Percentiles rank a stretch among this genome's conserved stretches.
phyloP scores from a whole-genome alignment of 2,797 vertebrate genomes.

The Manis crassicaudata region DNA sequence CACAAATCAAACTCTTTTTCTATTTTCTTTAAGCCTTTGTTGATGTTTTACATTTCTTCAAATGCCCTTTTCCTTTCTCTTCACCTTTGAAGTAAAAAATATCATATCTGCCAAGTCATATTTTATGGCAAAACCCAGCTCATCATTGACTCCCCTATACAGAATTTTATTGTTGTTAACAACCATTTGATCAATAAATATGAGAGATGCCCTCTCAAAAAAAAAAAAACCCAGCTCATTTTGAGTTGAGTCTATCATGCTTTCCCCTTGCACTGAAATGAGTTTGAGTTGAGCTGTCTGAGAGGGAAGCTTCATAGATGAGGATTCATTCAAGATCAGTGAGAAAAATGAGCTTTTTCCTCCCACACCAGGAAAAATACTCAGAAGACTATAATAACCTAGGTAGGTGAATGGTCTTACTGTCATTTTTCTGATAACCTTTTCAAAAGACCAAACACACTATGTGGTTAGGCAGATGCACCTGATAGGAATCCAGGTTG shows the following conservation, averaged over 20 bases:
- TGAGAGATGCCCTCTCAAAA: too few relatives aligned
- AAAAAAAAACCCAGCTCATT: background rate
- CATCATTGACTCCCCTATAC: too few relatives aligned
- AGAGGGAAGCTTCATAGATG: background rate
- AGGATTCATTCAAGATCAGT: background rate
- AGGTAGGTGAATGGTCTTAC: background rate
- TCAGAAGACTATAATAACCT: background rate
- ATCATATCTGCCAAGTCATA: background rate
- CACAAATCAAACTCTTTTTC: conserved; percentile 45
- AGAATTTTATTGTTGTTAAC: too few relatives aligned
- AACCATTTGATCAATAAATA: too few relatives aligned
- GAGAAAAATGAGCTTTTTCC: background rate
- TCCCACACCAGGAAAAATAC: background rate
- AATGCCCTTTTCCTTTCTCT: background rate
- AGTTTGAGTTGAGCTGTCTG: background rate
- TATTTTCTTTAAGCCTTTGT: background rate
- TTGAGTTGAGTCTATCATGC: background rate
- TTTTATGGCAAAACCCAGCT: background rate
- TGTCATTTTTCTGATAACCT: background rate
- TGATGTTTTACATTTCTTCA: conserved; percentile 1
- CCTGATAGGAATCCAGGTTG: background rate
- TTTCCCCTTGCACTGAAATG: background rate
- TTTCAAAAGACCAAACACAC: background rate
- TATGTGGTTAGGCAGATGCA: background rate
- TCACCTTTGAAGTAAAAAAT: conserved; percentile 33